phyloP scores from a whole-genome alignment of 2,113 vertebrate genomes.

The Sialia sialis region DNA sequence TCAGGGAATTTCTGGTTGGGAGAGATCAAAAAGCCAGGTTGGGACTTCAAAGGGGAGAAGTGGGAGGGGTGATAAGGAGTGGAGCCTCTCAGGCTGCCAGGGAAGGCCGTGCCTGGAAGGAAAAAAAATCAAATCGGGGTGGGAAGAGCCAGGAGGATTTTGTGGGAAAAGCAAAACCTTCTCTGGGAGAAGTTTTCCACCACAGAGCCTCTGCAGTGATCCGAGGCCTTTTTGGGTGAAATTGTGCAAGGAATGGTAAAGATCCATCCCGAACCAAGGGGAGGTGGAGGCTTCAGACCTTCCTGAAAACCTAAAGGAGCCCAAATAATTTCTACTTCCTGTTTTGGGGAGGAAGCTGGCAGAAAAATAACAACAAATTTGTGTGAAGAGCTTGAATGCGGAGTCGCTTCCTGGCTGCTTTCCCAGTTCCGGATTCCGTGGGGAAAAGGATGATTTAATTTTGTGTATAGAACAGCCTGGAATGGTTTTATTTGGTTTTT shows the following conservation, averaged over 20 bases:
- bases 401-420: not conserved
- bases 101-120: not conserved
- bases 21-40: not conserved
- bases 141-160: not conserved
- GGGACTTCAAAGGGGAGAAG: slow-evolving; percentile 17
- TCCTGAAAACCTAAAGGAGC: not conserved
- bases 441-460: not conserved
- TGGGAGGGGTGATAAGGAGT: slow-evolving; percentile 9
- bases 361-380: not conserved
- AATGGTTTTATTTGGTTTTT: too few relatives aligned
- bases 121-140: not conserved
- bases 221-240: not conserved
- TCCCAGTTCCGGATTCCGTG: rapidly evolving
- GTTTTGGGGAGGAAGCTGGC: not conserved
- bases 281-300: not conserved
- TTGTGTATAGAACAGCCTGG: rapidly evolving
- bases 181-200: not conserved
- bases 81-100: not conserved
- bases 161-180: not conserved
- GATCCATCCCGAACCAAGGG: not conserved
- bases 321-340: not conserved
- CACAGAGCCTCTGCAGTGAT: not conserved
- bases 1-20: not conserved
- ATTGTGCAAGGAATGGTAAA: not conserved
- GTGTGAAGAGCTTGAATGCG: rapidly evolving